These are phyloP conservation scores for Gymnoscopelus braueri DNA, from an alignment of 2,797 vertebrate genomes.

Conservation along the genomic window DNA sequence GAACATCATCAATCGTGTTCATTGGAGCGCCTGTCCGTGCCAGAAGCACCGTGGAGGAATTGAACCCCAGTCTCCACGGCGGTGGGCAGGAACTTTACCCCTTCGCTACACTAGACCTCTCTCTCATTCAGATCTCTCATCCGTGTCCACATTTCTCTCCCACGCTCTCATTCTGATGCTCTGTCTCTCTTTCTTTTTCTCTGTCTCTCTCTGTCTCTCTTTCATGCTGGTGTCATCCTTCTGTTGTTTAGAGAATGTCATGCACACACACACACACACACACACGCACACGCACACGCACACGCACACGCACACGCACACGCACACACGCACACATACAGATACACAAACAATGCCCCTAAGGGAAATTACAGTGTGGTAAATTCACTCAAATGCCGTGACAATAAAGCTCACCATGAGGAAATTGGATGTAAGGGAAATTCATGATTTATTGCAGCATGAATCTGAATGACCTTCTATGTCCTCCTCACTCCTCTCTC, in stretches of 20 bases:
- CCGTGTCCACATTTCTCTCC: neutral
- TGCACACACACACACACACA: neutral
- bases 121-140: no score
- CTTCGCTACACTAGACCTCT: no score
- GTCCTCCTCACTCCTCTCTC: neutral
- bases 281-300: neutral
- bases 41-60: no score
- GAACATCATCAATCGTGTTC: no score
- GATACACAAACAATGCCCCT: constrained; percentile 8
- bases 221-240: no score
- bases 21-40: no score
- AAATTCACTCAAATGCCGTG: constrained; percentile 44
- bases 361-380: constrained; percentile 27
- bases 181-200: constrained; percentile 6
- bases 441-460: constrained; percentile 44
- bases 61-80: no score
- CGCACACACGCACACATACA: constrained; percentile 10
- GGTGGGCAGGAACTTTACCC: no score
- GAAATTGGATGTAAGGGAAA: constrained; percentile 52
- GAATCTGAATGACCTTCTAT: constrained; percentile 18
- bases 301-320: constrained; percentile 10
- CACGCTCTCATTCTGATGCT: constrained; percentile 2
- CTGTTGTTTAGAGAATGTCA: neutral
- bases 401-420: constrained; percentile 42
- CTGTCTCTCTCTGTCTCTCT: constrained; percentile 1